Conservation (phyloP, 92 coral and sea anemone genomes). For the Galaxea fascicularis region DNA sequence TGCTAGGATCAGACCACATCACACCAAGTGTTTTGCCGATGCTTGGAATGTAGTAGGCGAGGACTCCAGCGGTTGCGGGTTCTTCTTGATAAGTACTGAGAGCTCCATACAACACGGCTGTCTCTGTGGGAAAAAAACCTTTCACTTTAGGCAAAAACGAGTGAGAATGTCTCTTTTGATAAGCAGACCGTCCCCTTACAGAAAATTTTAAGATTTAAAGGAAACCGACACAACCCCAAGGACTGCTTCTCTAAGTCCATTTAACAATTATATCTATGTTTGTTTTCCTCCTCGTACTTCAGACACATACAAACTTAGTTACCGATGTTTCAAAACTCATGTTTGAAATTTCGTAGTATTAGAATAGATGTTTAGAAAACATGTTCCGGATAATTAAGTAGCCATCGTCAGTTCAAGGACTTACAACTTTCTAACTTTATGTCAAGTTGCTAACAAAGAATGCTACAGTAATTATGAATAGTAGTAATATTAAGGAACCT, state of each 20-base stretch:
- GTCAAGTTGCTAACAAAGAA: neutral
- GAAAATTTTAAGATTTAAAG: neutral
- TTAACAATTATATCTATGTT: neutral
- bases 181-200: neutral
- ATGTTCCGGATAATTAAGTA: neutral
- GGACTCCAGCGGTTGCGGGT: conserved; percentile 35
- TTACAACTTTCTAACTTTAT: neutral
- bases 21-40: conserved; percentile 41
- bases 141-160: neutral
- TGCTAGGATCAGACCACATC: conserved; percentile 60
- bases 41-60: conserved; percentile 39
- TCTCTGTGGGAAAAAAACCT: neutral
- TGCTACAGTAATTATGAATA: neutral
- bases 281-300: conserved; percentile 8
- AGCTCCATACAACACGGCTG: conserved; percentile 38
- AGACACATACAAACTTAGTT: neutral
- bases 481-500: neutral
- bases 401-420: neutral
- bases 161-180: conserved; percentile 2
- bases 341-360: conserved; percentile 2
- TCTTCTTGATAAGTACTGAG: no score
- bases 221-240: neutral
- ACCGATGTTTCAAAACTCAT: neutral
- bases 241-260: neutral
- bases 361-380: conserved; percentile 7